A percentile compares a stretch with the other conserved stretches of the same genome.
phyloP scores from a whole-genome alignment of 1,140 invertebrate genomes.

The Myzus persicae region DNA sequence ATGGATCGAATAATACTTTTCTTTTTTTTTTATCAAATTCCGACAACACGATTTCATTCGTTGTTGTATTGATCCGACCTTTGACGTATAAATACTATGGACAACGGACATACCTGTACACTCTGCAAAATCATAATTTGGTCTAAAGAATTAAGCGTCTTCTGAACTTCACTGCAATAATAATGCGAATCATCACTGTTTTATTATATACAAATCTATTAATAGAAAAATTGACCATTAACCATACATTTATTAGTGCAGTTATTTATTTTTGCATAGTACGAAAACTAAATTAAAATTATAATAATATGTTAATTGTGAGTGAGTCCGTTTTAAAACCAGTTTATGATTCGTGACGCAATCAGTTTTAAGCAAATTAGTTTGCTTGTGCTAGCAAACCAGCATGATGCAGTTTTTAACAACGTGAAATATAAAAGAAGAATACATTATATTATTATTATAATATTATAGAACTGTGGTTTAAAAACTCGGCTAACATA shows the following conservation, averaged over 20 bases:
- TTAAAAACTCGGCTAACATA: neutral
- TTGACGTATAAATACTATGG: neutral
- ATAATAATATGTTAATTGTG: constrained; percentile 12
- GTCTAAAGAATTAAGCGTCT: neutral
- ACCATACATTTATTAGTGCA: neutral
- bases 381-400: neutral
- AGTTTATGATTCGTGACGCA: neutral
- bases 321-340: neutral
- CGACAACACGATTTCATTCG: neutral
- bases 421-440: neutral
- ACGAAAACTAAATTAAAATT: neutral
- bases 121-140: neutral
- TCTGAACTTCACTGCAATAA: neutral
- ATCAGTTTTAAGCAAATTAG: neutral
- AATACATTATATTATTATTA: neutral
- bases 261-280: neutral
- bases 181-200: neutral
- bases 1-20: neutral
- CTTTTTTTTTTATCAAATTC: neutral
- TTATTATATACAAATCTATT: neutral
- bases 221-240: neutral
- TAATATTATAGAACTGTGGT: neutral
- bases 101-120: neutral
- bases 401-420: neutral
- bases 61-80: neutral